Percentiles rank a stretch among this genome's conserved stretches.
Conservation (phyloP, 1,140 invertebrate genomes). For the Saccostrea cuccullata region DNA sequence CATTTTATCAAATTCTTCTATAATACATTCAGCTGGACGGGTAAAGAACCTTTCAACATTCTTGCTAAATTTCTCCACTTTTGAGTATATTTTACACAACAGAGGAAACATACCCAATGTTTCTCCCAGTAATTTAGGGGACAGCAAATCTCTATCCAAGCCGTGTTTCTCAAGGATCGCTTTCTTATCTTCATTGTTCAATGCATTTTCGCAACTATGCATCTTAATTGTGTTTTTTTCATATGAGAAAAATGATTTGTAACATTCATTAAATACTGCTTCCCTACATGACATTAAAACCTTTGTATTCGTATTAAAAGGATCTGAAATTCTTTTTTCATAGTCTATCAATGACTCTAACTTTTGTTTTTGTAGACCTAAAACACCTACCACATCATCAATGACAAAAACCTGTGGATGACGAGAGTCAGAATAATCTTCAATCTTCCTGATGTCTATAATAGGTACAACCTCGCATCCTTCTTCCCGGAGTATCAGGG, state of each 20-base stretch:
- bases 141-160: not conserved
- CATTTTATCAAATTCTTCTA: not conserved
- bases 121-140: too few relatives aligned
- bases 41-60: too few relatives aligned
- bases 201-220: not conserved
- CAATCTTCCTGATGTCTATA: too few relatives aligned
- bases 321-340: too few relatives aligned
- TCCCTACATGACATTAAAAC: too few relatives aligned
- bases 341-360: too few relatives aligned
- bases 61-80: not conserved
- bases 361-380: not conserved
- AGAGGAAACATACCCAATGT: not conserved
- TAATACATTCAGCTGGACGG: not conserved
- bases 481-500: not conserved
- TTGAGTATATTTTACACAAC: not conserved
- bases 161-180: not conserved
- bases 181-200: not conserved
- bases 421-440: too few relatives aligned
- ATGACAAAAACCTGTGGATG: not conserved
- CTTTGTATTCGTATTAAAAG: too few relatives aligned
- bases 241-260: too few relatives aligned
- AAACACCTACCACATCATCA: constrained; percentile 15
- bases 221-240: too few relatives aligned
- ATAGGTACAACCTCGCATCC: not conserved
- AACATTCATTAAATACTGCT: too few relatives aligned